Evolutionary conservation across 2,888 invertebrate species (phyloP).

Genomic region (Oligia latruncula): DNA sequence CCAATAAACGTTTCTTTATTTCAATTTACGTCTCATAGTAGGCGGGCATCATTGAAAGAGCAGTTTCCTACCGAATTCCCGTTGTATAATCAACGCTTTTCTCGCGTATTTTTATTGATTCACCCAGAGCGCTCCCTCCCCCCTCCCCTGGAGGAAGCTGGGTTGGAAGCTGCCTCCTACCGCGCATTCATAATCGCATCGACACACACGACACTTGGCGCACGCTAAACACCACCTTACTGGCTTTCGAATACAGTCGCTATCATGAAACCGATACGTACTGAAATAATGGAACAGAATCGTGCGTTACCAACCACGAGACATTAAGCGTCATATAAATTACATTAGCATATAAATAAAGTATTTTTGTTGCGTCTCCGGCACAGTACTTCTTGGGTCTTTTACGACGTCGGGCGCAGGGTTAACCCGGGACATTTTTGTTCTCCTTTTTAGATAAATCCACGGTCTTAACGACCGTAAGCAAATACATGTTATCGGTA

Average conservation of each 20-base stretch:
- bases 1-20: slow-evolving; percentile 74
- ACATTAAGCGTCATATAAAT: slow-evolving; percentile 90
- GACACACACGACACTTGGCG: slow-evolving; percentile 82
- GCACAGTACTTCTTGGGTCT: slow-evolving; percentile 83
- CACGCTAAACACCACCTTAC: slow-evolving; percentile 80
- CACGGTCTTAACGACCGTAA: slow-evolving; percentile 88
- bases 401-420: slow-evolving; percentile 86
- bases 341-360: slow-evolving; percentile 91
- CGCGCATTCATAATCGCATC: slow-evolving; percentile 90
- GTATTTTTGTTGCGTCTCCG: slow-evolving; percentile 88
- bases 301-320: slow-evolving; percentile 90
- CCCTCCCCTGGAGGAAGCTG: slow-evolving; percentile 82
- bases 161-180: slow-evolving; percentile 89
- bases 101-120: slow-evolving; percentile 90
- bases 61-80: slow-evolving; percentile 84
- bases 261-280: slow-evolving; percentile 64
- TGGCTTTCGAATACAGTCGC: slow-evolving; percentile 73
- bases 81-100: slow-evolving; percentile 90
- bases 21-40: slow-evolving; percentile 76
- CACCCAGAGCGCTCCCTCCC: slow-evolving; percentile 78
- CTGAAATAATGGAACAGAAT: slow-evolving; percentile 87
- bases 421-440: slow-evolving; percentile 87
- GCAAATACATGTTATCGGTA: slow-evolving; percentile 89
- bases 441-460: slow-evolving; percentile 89
- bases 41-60: slow-evolving; percentile 81